phyloP scores from a whole-genome alignment of 1,140 invertebrate genomes.

The Hermetia illucens region DNA sequence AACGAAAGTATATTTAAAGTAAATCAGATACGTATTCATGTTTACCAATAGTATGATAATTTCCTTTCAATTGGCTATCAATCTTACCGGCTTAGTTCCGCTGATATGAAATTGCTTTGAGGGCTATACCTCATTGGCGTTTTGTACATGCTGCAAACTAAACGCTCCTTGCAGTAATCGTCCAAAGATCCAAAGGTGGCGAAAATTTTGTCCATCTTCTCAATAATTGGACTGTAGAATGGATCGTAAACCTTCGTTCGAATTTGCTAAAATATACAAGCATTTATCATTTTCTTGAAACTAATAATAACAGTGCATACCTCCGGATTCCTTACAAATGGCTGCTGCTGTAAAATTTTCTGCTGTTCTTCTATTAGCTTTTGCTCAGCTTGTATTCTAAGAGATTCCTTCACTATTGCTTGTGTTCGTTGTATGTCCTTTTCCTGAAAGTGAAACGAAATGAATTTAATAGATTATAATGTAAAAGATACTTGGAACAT shows the following conservation, averaged over 20 bases:
- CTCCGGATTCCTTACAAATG: conserved; percentile 28
- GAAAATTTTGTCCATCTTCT: conserved; percentile 59
- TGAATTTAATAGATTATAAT: background rate
- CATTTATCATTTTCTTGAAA: conserved; percentile 1
- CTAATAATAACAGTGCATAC: conserved; percentile 11
- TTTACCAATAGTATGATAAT: too few relatives aligned
- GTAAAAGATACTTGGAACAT: too few relatives aligned
- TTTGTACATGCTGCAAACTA: conserved; percentile 70
- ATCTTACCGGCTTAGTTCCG: conserved; percentile 71
- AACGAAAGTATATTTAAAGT: too few relatives aligned
- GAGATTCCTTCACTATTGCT: conserved; percentile 26
- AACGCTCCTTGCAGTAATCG: conserved; percentile 54
- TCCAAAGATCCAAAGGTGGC: conserved; percentile 49
- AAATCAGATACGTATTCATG: too few relatives aligned
- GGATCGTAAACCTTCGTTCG: conserved; percentile 39
- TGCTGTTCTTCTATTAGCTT: conserved; percentile 28
- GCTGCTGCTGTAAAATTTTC: conserved; percentile 27
- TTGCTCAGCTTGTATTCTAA: conserved; percentile 30
- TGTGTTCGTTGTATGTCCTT: conserved; percentile 2
- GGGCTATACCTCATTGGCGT: conserved; percentile 60
- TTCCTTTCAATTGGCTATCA: too few relatives aligned
- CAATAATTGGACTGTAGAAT: conserved; percentile 63
- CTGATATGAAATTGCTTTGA: conserved; percentile 69
- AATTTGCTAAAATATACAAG: conserved; percentile 14
- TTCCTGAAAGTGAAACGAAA: background rate